Percentiles rank a stretch among this genome's conserved stretches.
phyloP scores from a whole-genome alignment of 2,888 invertebrate species.

The Nysson spinosus region DNA sequence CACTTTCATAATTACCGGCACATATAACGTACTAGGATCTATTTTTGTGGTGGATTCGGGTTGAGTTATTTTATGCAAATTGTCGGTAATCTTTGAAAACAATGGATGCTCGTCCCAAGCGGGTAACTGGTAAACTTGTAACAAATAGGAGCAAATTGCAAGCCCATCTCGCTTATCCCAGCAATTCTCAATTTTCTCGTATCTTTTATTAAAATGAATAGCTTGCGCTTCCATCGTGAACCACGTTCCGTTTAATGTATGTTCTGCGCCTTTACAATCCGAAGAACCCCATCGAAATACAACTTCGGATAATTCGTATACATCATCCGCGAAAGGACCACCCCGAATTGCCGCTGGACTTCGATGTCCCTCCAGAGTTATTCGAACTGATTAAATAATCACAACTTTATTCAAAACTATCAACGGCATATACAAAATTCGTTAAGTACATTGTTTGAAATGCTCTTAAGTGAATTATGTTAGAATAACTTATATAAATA shows the following conservation, averaged over 20 bases:
- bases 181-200: conserved; percentile 60
- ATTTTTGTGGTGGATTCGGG: conserved; percentile 24
- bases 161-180: conserved; percentile 61
- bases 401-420: not conserved
- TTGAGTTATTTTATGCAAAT: conserved; percentile 42
- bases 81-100: conserved; percentile 49
- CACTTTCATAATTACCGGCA: not conserved
- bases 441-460: too few relatives aligned
- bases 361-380: conserved; percentile 50
- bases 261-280: conserved; percentile 64
- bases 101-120: conserved; percentile 50
- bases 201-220: conserved; percentile 63
- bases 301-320: conserved; percentile 57
- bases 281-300: conserved; percentile 66
- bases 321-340: conserved; percentile 57
- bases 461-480: too few relatives aligned
- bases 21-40: conserved; percentile 34
- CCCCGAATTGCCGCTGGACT: conserved; percentile 50
- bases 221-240: conserved; percentile 68
- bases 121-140: conserved; percentile 59
- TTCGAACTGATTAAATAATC: conserved; percentile 41
- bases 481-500: too few relatives aligned
- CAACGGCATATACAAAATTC: too few relatives aligned
- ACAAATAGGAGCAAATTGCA: conserved; percentile 60
- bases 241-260: conserved; percentile 64